Evolutionary conservation across 2,888 invertebrate species (phyloP), one percentile per base, ranked within the genome.

Genomic region (Zeuzera pyrina): DNA sequence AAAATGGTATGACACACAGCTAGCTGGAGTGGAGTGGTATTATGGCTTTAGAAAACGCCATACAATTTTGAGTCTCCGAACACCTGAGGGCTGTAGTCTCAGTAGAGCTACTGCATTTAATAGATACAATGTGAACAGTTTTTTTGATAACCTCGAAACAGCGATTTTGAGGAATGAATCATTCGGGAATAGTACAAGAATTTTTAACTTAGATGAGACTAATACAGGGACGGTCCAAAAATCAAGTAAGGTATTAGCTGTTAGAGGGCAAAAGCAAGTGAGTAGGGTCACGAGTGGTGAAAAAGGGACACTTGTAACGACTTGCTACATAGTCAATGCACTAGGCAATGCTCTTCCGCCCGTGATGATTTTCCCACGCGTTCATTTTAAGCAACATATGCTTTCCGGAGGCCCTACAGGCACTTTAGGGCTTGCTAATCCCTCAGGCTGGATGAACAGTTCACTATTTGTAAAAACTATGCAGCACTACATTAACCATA

Each of bases 361-460:
- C 19, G 47, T 33, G 25, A 48, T 59, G 38, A 39, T 60, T 13
- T 63, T 61, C 35, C 56, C 55, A 2, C 41, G 57, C 28, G 43
- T 41, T 23, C 37, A 54, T 25, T 56, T 54, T 36, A 47, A 56
- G 30, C 28, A 37, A 14, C 42, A 47, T 26, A 59, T 63, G 57
- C 35, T 58, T 15, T 43, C 39, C 36, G 57, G 55, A 35, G 61
- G 58, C 21, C 58, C 57, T 31, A 30, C 54, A 26, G 60, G 58
- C 11, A 53, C 57, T 24, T 39, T 63, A 30, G 60, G 58, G 11
- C 37, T 59, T 10, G 61, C 57, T 16, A 45, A 47, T 37, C 43
- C 46, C 16, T 42, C 43, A 24, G 60, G 61, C 15, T 64, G 59
- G 57, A 62, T 61, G 53, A 56, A 44, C 15, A 33, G 44, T 6